phyloP scores from a whole-genome alignment of 35 echinoderm and acorn worm genomes.

The Ophiothrix spiculata region DNA sequence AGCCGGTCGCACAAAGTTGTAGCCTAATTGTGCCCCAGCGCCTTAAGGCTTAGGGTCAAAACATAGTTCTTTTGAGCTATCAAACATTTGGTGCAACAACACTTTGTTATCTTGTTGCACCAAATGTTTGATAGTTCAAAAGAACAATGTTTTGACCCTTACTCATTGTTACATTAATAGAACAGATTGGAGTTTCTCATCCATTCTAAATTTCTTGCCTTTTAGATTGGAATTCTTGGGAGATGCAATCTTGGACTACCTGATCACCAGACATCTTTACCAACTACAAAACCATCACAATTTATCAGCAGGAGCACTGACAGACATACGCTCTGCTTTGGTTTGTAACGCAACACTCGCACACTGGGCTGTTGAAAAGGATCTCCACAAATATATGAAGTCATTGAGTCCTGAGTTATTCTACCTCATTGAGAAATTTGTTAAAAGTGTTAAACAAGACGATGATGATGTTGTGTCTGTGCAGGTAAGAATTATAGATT shows the following conservation, averaged over 20 bases:
- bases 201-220: too few relatives aligned
- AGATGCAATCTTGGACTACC: constrained; percentile 86
- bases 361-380: constrained; percentile 83
- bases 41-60: too few relatives aligned
- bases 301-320: constrained; percentile 79
- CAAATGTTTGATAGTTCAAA: too few relatives aligned
- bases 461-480: constrained; percentile 78
- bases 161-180: too few relatives aligned
- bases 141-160: too few relatives aligned
- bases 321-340: constrained; percentile 87
- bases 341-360: constrained; percentile 97
- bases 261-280: constrained; percentile 91
- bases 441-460: constrained; percentile 67
- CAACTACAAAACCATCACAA: constrained; percentile 65
- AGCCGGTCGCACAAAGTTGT: too few relatives aligned
- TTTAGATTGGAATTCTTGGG: constrained; percentile 90
- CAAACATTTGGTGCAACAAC: too few relatives aligned
- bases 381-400: constrained; percentile 90
- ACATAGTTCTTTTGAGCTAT: too few relatives aligned
- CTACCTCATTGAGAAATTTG: constrained; percentile 90
- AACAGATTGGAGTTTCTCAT: too few relatives aligned
- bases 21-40: too few relatives aligned
- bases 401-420: constrained; percentile 82
- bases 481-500: too few relatives aligned
- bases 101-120: too few relatives aligned